Percentiles rank a stretch among this genome's conserved stretches.
These are phyloP conservation scores for Norana najaformis DNA, from an alignment of 2,888 invertebrate genomes.

Conservation along the genomic window DNA sequence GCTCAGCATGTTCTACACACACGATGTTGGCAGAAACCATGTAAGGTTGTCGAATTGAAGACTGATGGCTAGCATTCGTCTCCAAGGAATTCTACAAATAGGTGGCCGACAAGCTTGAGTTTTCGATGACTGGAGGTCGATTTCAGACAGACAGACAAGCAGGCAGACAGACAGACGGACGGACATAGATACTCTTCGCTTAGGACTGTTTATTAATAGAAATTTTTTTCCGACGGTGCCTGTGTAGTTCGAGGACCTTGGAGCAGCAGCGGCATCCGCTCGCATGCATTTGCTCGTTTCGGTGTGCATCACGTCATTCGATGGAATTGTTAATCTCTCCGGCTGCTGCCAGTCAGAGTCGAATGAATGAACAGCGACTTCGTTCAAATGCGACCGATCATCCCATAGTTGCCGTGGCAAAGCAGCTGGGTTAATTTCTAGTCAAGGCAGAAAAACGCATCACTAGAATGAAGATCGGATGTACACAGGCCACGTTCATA, in stretches of 20 bases:
- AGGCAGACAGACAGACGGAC: background rate
- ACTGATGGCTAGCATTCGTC: background rate
- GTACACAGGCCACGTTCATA: background rate
- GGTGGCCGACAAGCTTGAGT: background rate
- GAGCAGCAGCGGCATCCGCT: background rate
- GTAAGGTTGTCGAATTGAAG: background rate
- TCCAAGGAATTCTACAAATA: background rate
- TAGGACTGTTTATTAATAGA: background rate
- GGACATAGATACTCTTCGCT: background rate
- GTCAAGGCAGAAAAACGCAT: background rate
- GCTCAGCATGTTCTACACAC: background rate
- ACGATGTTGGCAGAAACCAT: background rate
- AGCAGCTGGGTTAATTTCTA: background rate
- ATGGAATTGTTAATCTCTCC: background rate
- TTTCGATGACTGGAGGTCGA: background rate
- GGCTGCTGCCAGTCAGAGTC: background rate
- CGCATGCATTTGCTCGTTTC: background rate
- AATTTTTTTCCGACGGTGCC: too few species aligned
- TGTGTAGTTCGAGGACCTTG: background rate
- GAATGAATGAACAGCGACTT: background rate
- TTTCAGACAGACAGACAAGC: background rate
- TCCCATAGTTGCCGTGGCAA: background rate
- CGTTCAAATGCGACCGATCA: background rate
- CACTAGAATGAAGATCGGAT: background rate
- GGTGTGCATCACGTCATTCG: background rate